A percentile compares a stretch with the other conserved stretches of the same genome.
phyloP scores from a whole-genome alignment of 2,797 vertebrate species.

The Danio tinwini region DNA sequence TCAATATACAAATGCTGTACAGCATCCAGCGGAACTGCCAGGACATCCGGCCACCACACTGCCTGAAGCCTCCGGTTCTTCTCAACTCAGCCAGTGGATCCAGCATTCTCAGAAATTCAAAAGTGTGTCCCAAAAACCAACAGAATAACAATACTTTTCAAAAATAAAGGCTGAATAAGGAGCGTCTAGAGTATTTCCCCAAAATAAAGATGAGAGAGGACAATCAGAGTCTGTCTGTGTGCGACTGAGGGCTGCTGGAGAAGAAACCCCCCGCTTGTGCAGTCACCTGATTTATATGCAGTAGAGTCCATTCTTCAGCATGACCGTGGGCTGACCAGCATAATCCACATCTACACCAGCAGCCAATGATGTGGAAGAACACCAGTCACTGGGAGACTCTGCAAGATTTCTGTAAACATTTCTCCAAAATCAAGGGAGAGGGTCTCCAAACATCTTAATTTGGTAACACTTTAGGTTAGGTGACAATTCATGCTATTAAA shows the following conservation, averaged over 20 bases:
- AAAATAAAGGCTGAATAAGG: background rate
- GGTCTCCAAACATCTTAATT: background rate
- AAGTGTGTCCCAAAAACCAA: background rate
- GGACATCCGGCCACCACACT: slow-evolving; percentile 73
- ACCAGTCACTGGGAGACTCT: slow-evolving; percentile 12
- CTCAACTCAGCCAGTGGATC: slow-evolving; percentile 58
- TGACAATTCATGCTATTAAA: no score
- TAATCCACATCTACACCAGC: slow-evolving; percentile 58
- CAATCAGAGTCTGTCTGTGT: slow-evolving; percentile 62
- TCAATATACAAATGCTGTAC: slow-evolving; percentile 79
- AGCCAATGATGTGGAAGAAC: slow-evolving; percentile 50
- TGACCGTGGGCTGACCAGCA: slow-evolving; percentile 73
- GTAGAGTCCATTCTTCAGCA: slow-evolving; percentile 72
- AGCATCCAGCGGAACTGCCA: slow-evolving; percentile 78
- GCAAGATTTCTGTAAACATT: background rate
- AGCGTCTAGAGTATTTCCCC: background rate
- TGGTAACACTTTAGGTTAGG: no score
- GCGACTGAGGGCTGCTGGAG: slow-evolving; percentile 57
- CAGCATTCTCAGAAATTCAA: slow-evolving; percentile 11
- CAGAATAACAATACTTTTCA: background rate
- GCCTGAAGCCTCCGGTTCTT: slow-evolving; percentile 72
- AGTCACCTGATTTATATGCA: slow-evolving; percentile 86
- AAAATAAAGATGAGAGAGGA: slow-evolving; percentile 54
- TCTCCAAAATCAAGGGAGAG: background rate
- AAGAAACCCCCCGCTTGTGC: slow-evolving; percentile 74